Conservation (phyloP, 2,797 vertebrate genomes). For the Nyctalus aviator region DNA sequence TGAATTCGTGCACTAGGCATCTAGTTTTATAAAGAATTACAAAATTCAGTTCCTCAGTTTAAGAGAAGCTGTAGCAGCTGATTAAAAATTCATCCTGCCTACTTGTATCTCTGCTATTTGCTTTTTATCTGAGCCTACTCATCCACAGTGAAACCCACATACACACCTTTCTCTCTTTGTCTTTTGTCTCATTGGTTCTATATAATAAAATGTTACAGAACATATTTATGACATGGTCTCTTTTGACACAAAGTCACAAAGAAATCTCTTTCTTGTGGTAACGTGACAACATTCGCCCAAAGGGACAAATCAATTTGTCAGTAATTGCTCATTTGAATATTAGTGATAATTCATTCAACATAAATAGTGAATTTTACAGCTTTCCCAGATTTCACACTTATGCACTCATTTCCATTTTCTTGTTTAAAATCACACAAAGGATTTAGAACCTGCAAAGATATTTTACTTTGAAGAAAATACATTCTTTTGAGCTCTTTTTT, state of each 20-base stretch:
- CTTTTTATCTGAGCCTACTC: conserved; percentile 5
- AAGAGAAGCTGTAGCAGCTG: conserved; percentile 30
- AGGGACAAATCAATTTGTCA: conserved; percentile 58
- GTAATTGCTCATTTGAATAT: conserved; percentile 75
- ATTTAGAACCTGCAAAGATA: neutral
- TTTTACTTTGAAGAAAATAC: conserved; percentile 36
- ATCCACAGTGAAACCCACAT: fast-evolving
- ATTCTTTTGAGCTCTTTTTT: conserved; percentile 6
- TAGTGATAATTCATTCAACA: conserved; percentile 56
- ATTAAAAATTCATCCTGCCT: neutral
- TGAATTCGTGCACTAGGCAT: too few relatives aligned
- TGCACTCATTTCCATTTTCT: neutral
- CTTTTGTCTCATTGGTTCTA: neutral
- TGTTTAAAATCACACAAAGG: conserved; percentile 24
- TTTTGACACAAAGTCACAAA: conserved; percentile 42
- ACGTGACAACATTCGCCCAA: conserved; percentile 50
- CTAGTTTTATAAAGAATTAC: conserved; percentile 14
- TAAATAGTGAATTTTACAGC: conserved; percentile 31
- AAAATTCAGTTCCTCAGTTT: conserved; percentile 3
- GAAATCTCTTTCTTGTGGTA: conserved; percentile 51
- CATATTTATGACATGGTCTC: conserved; percentile 4
- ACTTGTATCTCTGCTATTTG: neutral
- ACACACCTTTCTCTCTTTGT: neutral
- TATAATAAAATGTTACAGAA: conserved; percentile 48
- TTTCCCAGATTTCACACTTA: conserved; percentile 28